Evolutionary conservation across 2,113 vertebrate genomes (phyloP).

Genomic region (Notechis scutatus): DNA sequence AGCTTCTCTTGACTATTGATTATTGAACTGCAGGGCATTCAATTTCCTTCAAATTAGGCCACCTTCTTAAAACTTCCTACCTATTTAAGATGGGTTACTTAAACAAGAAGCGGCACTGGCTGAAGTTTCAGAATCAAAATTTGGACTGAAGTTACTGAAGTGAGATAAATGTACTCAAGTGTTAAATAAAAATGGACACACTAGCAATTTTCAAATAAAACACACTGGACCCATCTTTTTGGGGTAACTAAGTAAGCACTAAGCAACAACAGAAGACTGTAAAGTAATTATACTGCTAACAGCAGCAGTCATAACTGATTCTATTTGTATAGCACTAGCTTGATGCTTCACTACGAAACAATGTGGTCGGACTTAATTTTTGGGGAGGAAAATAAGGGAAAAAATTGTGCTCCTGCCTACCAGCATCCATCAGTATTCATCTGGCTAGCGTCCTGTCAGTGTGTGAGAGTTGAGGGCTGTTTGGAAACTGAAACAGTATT

Average conservation of each 20-base stretch:
- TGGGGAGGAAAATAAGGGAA: too few relatives aligned
- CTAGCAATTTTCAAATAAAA: not conserved
- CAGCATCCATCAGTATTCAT: too few relatives aligned
- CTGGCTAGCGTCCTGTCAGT: too few relatives aligned
- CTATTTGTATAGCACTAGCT: not conserved
- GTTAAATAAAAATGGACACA: not conserved
- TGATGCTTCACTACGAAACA: too few relatives aligned
- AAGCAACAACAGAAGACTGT: not conserved
- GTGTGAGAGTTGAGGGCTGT: too few relatives aligned
- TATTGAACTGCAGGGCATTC: not conserved
- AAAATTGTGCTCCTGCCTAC: too few relatives aligned
- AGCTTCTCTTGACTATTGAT: not conserved
- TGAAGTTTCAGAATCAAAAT: not conserved
- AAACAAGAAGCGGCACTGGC: not conserved
- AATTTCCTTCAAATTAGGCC: not conserved
- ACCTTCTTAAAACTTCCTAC: not conserved
- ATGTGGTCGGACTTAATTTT: too few relatives aligned
- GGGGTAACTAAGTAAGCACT: not conserved
- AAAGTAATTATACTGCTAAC: not conserved
- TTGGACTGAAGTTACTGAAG: not conserved
- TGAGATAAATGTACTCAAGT: not conserved
- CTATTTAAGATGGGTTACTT: not conserved
- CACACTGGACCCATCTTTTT: not conserved
- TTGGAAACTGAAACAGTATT: too few relatives aligned
- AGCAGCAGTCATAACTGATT: not conserved